Percentiles rank a stretch among this genome's conserved stretches.
phyloP scores from a whole-genome alignment of 2,113 vertebrate genomes.

The Hippocampus mohnikei region DNA sequence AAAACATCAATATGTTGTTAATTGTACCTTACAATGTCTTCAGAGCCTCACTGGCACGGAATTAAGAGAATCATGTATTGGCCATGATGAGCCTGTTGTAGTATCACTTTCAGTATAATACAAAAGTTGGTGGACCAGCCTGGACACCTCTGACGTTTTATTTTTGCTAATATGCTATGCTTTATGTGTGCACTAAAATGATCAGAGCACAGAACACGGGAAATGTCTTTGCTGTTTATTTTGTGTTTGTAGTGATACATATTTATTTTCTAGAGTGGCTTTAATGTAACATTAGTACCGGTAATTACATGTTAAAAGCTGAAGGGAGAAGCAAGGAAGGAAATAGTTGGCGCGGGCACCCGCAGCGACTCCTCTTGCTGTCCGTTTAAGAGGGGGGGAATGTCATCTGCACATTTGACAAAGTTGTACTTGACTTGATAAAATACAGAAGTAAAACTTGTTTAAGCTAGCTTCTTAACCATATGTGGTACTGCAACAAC shows the following conservation, averaged over 20 bases:
- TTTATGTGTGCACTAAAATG: too few species aligned
- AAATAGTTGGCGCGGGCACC: background rate
- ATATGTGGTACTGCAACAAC: background rate
- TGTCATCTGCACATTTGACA: too few species aligned
- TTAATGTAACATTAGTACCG: background rate
- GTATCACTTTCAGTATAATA: background rate
- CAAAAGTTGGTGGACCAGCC: background rate
- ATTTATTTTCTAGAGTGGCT: background rate
- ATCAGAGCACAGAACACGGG: background rate
- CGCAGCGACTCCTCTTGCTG: too few species aligned
- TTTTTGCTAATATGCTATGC: too few species aligned
- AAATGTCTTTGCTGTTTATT: background rate
- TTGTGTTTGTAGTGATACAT: background rate
- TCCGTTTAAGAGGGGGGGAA: too few species aligned
- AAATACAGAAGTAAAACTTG: background rate
- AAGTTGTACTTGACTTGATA: too few species aligned
- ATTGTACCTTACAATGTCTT: background rate
- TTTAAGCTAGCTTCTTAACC: background rate
- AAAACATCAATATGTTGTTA: background rate
- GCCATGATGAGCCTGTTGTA: background rate
- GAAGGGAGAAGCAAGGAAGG: background rate
- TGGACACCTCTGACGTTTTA: too few species aligned
- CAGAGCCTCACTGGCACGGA: background rate
- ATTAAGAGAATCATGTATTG: background rate
- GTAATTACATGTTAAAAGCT: background rate